Evolutionary conservation across 1,140 invertebrate genomes (phyloP).

Genomic region (Dendrolimus kikuchii): DNA sequence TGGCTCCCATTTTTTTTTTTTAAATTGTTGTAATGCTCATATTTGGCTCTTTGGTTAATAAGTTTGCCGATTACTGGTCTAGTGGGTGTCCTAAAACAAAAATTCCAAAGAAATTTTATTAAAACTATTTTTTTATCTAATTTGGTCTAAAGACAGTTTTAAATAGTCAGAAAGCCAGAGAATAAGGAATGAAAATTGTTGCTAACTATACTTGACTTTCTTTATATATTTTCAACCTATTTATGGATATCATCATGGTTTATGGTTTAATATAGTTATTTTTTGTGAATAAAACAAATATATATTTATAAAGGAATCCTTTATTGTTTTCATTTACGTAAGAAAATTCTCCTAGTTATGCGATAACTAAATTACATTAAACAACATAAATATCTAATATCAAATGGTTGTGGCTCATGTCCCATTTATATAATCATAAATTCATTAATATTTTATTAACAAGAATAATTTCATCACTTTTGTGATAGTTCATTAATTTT

Average conservation of each 20-base stretch:
- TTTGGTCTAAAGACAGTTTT: no score
- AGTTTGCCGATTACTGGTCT: no score
- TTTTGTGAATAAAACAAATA: constrained; percentile 33
- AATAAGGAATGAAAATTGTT: no score
- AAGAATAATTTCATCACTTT: constrained; percentile 4
- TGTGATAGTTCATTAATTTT: constrained; percentile 5
- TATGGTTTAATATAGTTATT: neutral
- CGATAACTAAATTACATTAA: constrained; percentile 55
- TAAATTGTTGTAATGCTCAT: no score
- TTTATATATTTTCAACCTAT: neutral
- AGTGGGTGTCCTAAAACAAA: no score
- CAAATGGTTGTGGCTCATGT: constrained; percentile 36
- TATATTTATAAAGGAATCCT: constrained; percentile 49
- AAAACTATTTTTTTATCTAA: no score
- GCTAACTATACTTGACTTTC: no score
- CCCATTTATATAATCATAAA: constrained; percentile 14
- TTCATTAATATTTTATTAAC: constrained; percentile 12
- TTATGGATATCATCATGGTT: neutral
- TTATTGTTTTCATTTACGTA: constrained; percentile 66
- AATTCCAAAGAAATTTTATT: no score
- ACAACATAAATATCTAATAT: constrained; percentile 62
- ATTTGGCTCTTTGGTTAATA: no score
- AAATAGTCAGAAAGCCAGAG: no score
- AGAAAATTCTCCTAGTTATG: constrained; percentile 62
- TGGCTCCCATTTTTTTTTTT: no score